Evolutionary conservation across 2,797 vertebrate genomes (phyloP), one percentile per base, ranked within the genome.

Genomic region (Perodicticus potto): DNA sequence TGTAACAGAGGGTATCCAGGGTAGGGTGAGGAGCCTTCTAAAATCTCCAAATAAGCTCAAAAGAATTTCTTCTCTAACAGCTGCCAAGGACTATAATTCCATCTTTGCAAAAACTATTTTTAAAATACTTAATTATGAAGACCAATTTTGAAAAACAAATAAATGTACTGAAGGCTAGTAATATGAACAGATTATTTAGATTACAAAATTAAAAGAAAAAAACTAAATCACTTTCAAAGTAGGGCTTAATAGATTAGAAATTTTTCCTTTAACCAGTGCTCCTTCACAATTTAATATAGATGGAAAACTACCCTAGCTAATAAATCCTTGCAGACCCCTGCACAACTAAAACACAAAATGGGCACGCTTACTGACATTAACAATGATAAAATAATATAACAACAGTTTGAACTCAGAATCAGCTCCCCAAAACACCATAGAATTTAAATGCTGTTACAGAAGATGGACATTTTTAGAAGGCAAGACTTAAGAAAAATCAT

Each of bases 391-490:
- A 89, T 72, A 72, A 65, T 29, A 73, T 9, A 65, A 95, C 69
- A 85, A 45, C 11, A 67, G 40, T 34, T 34, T 93, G n/a, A 89
- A 45, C 78, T 91, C 57, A 10, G 59, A 92, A 93, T 74, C 34
- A 43, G 55, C 43, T 72, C n/a, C 45, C 76, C 78, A 70, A 95
- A 76, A 93, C 49, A 86, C 43, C n/a, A 76, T 10, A 34, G 80
- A 90, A n/a, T 74, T 86, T 82, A 93, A 76, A 82, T 67, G 57
- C 43, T 74, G 1, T 55, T 61, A 96, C 82, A 34, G 86, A n/a
- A 97, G 95, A 80, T 8, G 16, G 94, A 78, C 25, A 87, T 78
- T 0, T 95, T 94, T 97, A 95, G 93, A 78, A 86, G 40, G 96
- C 40, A 96, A 95, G 63, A 70, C 55, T 49, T 86, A 59, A 88